Evolutionary conservation across 2,797 vertebrate genomes (phyloP), one percentile per base, ranked within the genome.

Genomic region (Sebastes wilsoni): DNA sequence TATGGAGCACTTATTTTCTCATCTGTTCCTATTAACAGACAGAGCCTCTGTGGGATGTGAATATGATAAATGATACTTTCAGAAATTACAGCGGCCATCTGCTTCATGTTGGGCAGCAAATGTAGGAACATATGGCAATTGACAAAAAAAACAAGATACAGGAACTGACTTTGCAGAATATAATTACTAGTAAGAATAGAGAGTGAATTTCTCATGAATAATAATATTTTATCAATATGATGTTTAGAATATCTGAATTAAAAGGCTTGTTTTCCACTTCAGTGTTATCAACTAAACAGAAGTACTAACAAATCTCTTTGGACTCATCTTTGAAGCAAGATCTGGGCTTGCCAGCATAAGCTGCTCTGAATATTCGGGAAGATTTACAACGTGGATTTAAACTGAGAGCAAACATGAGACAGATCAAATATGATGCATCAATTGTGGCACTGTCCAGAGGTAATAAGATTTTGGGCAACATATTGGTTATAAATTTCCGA

Each of bases 71-170:
- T 81, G 71, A 90, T 75, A 71, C 79, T 84, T 82, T 78, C 55
- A 84, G 73, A 89, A 92, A 92, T 88, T 81, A 88, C 68, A 86
- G 76, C 52, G 62, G 83, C 88, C 93, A 94, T 92, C 90, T 94
- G 92, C 78, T 90, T 87, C 69, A 72, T 79, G 77, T 84, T 80
- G 78, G 64, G 73, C 46, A 77, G 66, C 64, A 87, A 81, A 85
- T n/a, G 27, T 59, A 49, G 75, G 54, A 82, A 54, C 87, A 90
- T 83, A 90, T 82, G 84, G 81, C 59, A 65, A 79, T n/a, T 12
- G 8, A 74, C 62, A 73, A 74, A 67, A 83, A 36, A 67, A 72
- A 36, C 49, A 82, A 84, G 54, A 80, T 55, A 87, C 22, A 66
- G 52, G 78, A 72, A 75, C 22, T 54, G 61, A 83, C 27, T 36